phyloP scores from a whole-genome alignment of 2,888 invertebrate species.

The Lysandra coridon region DNA sequence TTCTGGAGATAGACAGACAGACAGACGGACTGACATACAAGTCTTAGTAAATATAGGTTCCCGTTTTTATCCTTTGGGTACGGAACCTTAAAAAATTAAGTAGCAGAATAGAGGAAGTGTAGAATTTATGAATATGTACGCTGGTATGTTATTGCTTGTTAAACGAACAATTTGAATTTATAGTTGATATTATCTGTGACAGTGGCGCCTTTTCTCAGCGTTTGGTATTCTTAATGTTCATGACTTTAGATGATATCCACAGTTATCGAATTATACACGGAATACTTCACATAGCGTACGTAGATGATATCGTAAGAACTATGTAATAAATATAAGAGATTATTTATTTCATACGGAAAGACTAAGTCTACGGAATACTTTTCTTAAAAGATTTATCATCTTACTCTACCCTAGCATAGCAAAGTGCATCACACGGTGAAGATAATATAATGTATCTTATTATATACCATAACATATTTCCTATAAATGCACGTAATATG shows the following conservation, averaged over 20 bases:
- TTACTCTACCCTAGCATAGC: no score
- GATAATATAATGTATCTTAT: no score
- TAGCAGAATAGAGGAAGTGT: not conserved
- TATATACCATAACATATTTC: no score
- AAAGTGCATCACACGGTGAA: no score
- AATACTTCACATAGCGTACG: not conserved
- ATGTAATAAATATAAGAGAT: not conserved
- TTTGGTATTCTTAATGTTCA: slow-evolving; percentile 27
- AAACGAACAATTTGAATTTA: slow-evolving; percentile 4
- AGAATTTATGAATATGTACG: not conserved
- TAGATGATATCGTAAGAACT: not conserved
- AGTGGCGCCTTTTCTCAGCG: slow-evolving; percentile 27
- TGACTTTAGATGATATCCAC: slow-evolving; percentile 1
- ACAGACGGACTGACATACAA: no score
- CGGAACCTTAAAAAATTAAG: not conserved
- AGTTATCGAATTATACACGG: not conserved
- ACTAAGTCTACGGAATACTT: no score
- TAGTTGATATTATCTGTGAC: slow-evolving; percentile 22
- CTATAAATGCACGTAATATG: no score
- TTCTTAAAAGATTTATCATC: no score
- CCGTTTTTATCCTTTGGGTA: no score
- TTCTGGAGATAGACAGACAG: no score
- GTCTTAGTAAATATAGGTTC: no score
- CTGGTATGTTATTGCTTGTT: not conserved
- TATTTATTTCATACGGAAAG: not conserved